Base-by-base conservation (phyloP, 2,113 vertebrate species). In the Polyodon spathula region DNA sequence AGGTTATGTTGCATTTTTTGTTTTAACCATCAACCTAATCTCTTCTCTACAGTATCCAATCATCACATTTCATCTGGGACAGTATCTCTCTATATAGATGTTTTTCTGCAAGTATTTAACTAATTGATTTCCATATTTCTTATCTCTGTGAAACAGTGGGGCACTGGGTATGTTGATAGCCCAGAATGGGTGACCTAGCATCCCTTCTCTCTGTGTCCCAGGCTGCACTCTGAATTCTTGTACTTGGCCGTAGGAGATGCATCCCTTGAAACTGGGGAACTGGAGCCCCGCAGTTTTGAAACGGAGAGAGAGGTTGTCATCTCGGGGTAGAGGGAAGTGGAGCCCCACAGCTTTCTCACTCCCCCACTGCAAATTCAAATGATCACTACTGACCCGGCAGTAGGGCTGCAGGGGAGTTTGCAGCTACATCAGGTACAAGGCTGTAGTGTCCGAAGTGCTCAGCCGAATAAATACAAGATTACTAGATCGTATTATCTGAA, bases 101-200 rank as follows among this genome's bases (percentile, higher is more conserved):
- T n/a, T n/a, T n/a, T n/a, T n/a, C n/a, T 40, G n/a, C 4, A 54
- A 46, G 54, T 63, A 43, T 63, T 15, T 57, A 54, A 54, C 40
- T 48, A 39, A 56, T 46, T 50, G 4, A 12, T 27, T 40, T 17
- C 67, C 63, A 48, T 75, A 65, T 75, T 44, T 39, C 51, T 71
- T 79, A 77, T 77, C 69, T 69, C 61, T 14, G 16, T 17, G 62
- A 63, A 41, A 17, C 75, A 74, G 70, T 56, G 58, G 56, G 62
- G 51, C 54, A 57, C 54, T 11, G 14, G 46, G 58, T 59, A 54
- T 11, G 59, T 58, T 42, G 44, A 63, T 60, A 68, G 71, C 72
- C 73, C 71, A 67, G 71, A 73, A 69, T 68, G 63, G 67, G 61
- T 38, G 39, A 54, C 59, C 51, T 57, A n/a, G n/a, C n/a, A n/a